Percentiles rank a stretch among this genome's conserved stretches.
phyloP scores from a whole-genome alignment of 2,888 invertebrate genomes.

The Arrhopalites spinosus region DNA sequence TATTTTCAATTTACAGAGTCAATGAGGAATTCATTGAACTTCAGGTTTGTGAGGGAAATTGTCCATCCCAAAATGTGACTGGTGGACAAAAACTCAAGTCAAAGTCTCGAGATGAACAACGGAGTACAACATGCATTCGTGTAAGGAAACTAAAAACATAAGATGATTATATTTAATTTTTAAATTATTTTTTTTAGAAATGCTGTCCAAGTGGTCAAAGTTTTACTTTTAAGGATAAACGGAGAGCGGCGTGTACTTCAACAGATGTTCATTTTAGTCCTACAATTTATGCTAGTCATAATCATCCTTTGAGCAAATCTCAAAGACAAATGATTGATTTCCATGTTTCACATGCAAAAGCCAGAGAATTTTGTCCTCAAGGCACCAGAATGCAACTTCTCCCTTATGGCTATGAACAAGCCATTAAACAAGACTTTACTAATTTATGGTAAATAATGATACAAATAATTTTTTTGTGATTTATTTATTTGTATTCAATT shows the following conservation, averaged over 20 bases:
- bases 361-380: not conserved
- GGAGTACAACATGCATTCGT: constrained; percentile 14
- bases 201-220: not conserved
- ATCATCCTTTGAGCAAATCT: not conserved
- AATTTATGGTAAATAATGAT: constrained; percentile 5
- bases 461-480: not conserved
- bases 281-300: not conserved
- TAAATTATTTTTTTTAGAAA: constrained; percentile 1
- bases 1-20: not conserved
- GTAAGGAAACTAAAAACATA: constrained; percentile 5
- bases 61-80: not conserved
- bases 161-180: not conserved
- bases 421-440: not conserved
- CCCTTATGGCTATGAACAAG: not conserved
- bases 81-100: not conserved
- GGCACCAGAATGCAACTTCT: not conserved
- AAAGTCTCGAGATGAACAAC: not conserved
- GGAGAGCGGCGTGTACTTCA: not conserved
- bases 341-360: not conserved
- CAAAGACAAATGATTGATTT: not conserved
- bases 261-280: constrained; percentile 12
- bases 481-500: not conserved
- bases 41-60: not conserved
- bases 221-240: not conserved
- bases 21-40: not conserved